Base-by-base conservation (phyloP, 1,140 invertebrate genomes). In the Coboldia fuscipes region DNA sequence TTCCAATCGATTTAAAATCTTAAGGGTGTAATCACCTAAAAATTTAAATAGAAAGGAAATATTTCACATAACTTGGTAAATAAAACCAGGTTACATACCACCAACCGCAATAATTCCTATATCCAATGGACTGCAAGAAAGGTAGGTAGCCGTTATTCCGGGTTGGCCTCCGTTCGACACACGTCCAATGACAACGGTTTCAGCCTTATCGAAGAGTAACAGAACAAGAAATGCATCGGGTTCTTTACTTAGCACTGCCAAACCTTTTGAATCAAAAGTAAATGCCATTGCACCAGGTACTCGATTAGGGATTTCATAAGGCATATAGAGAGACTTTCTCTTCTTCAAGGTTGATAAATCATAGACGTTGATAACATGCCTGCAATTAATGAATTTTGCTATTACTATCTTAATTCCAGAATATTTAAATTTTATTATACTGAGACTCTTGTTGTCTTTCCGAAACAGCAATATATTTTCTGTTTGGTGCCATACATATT, bases 191-290 rank as follows among this genome's bases (percentile, higher is more conserved):
- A 71, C 71, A 40, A 81, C 68, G 0, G 82, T 59, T 50, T 75
- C 74, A 0, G 68, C 68, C 47, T 76, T 82, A 41, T 83, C 79
- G 63, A 76, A 73, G 39, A 71, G 68, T 50, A 75, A 79, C 48
- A 70, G 70, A 3, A 77, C 57, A 43, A 85, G 56, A 12, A 60
- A 68, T 56, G 70, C 81, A 42, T 83, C 78, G 0, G 77, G 72
- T 31, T 68, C 65, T 12, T 70, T 71, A 0, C 72, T 72, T 9
- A 83, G 62, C 1, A 71, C 62, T 4, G 70, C 66, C 15, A 88
- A 43, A 39, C 70, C 66, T 46, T 72, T 72, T 9, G 65, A 73
- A 43, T 85, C 80, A 24, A 62, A 65, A 9, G 75, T 78, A 42
- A 85, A 88, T 1, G 62, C 61, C 4, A 84, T 49, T 30, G 68